These are phyloP conservation scores for Crambe crambe DNA, from an alignment of 37 sponge, comb jelly and placozoan genomes.

Conservation along the genomic window DNA sequence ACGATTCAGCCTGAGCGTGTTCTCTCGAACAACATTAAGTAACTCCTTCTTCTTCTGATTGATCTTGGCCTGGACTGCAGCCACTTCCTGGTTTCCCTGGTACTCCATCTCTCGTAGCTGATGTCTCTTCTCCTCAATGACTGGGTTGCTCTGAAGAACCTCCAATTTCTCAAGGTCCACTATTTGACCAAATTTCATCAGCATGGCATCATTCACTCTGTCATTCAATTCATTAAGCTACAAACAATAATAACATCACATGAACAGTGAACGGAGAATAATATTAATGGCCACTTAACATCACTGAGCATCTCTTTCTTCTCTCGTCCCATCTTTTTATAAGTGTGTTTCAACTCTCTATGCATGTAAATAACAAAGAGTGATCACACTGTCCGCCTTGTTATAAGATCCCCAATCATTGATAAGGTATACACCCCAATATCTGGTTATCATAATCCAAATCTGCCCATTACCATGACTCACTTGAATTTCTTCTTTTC, in stretches of 20 bases:
- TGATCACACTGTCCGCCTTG: not conserved
- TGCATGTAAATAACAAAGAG: not conserved
- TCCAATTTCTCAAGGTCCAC: constrained; percentile 93
- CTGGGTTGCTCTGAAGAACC: constrained; percentile 67
- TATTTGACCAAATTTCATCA: constrained; percentile 94
- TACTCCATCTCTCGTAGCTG: constrained; percentile 65
- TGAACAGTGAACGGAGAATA: too few species aligned
- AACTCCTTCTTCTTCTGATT: constrained; percentile 63
- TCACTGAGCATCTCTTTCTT: constrained; percentile 80
- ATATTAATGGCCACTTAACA: constrained; percentile 13
- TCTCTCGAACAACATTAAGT: constrained; percentile 57
- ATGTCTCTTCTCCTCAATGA: constrained; percentile 72
- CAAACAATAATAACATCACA: too few species aligned
- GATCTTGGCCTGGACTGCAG: constrained; percentile 47
- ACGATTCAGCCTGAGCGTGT: constrained; percentile 75
- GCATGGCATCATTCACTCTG: constrained; percentile 81
- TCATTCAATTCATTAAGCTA: constrained; percentile 70
- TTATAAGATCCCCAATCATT: too few species aligned
- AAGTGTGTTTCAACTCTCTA: constrained; percentile 64
- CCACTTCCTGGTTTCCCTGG: constrained; percentile 22
- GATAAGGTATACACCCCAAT: too few species aligned
- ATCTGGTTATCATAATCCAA: too few species aligned
- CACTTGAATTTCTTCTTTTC: constrained; percentile 80
- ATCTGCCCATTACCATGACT: too few species aligned
- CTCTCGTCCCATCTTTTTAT: constrained; percentile 55